These are phyloP conservation scores for Cynocephalus volans DNA, from an alignment of 2,113 vertebrate species.

Conservation along the genomic window DNA sequence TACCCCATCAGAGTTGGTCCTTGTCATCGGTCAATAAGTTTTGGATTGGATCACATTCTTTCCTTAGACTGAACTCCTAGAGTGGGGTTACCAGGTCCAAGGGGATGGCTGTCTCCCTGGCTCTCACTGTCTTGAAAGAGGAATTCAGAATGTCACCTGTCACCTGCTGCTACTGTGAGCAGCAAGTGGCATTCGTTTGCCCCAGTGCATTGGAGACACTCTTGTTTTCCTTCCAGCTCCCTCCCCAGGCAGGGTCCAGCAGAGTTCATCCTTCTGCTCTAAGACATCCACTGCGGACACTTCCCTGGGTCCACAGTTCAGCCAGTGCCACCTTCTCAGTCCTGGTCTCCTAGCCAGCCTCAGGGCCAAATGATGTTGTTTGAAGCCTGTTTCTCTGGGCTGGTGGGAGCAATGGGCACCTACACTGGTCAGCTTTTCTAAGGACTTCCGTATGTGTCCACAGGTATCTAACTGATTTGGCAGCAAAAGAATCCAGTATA, in stretches of 20 bases:
- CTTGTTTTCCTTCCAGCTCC: background rate
- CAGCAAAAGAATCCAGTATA: constrained; percentile 97
- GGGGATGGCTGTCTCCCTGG: background rate
- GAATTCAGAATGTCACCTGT: background rate
- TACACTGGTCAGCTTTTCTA: background rate
- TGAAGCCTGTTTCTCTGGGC: no score
- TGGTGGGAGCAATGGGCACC: background rate
- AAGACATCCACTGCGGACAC: background rate
- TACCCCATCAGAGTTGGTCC: background rate
- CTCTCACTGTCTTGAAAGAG: background rate
- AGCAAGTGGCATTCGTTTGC: background rate
- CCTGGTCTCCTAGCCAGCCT: background rate
- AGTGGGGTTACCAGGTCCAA: background rate
- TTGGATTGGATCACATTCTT: background rate
- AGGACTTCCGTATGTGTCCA: background rate
- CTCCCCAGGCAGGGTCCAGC: background rate
- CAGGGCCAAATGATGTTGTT: background rate
- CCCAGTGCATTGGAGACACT: rapidly evolving
- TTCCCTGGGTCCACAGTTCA: background rate
- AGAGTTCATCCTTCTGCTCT: background rate
- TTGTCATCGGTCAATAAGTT: background rate
- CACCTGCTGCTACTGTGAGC: background rate
- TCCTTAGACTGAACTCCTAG: background rate
- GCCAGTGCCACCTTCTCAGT: background rate
- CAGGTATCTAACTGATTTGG: constrained; percentile 97